A percentile compares a stretch with the other conserved stretches of the same genome.
Evolutionary conservation across 2,888 invertebrate genomes (phyloP).

Genomic region (Poecilobothrus nobilitatus): DNA sequence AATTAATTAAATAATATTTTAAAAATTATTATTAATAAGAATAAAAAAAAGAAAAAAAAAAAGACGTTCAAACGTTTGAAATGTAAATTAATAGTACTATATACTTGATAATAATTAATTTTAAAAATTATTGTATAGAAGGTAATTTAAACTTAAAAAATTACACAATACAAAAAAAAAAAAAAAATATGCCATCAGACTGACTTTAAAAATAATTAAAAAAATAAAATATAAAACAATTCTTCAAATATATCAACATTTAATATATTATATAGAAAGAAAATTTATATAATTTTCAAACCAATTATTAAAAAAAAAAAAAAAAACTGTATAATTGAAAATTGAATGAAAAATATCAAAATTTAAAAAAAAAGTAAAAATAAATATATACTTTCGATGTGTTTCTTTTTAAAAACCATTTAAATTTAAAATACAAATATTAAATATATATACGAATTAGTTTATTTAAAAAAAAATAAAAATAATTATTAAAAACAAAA

Average conservation of each 20-base stretch:
- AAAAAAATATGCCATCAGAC: constrained; percentile 18
- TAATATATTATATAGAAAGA: background rate
- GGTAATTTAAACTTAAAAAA: background rate
- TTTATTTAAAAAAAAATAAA: too few species aligned
- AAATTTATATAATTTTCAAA: background rate
- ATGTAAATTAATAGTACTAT: background rate
- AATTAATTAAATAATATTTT: background rate
- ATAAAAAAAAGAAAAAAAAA: background rate
- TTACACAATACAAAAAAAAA: background rate
- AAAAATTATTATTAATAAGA: background rate
- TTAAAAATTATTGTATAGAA: background rate
- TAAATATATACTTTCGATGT: too few species aligned
- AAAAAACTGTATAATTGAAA: background rate
- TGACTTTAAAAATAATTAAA: constrained; percentile 19
- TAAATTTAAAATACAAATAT: too few species aligned
- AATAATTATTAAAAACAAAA: too few species aligned
- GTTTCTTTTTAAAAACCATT: too few species aligned
- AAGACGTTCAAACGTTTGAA: background rate
- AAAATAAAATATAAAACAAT: constrained; percentile 13
- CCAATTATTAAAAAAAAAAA: background rate
- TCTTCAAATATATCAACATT: background rate
- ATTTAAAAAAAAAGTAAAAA: background rate
- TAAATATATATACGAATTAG: too few species aligned
- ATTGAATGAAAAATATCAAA: background rate
- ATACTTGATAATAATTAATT: constrained; percentile 4